Evolutionary conservation across 2,113 vertebrate species (phyloP).

Genomic region (Pionites leucogaster): DNA sequence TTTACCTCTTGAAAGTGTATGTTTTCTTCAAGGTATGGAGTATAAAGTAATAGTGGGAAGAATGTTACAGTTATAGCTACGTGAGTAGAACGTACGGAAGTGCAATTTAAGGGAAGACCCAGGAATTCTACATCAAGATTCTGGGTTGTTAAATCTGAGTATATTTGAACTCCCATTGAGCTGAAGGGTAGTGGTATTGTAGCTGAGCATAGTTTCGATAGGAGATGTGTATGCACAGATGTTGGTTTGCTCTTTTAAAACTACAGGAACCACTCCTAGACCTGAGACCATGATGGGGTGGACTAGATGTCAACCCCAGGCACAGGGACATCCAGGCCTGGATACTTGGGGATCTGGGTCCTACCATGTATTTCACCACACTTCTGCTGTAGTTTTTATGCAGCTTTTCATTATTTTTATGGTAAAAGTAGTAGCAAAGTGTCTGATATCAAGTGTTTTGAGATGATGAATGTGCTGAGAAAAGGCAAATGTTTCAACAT

Average conservation of each 20-base stretch:
- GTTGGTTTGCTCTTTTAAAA: neutral
- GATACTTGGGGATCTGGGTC: accelerated
- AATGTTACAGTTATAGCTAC: neutral
- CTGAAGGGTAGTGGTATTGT: neutral
- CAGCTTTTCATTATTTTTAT: neutral
- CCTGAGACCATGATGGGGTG: neutral
- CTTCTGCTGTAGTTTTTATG: neutral
- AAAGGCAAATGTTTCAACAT: neutral
- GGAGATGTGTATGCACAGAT: neutral
- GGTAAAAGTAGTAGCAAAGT: neutral
- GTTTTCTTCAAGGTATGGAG: neutral
- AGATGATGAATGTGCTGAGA: neutral
- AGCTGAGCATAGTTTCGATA: neutral
- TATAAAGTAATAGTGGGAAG: neutral
- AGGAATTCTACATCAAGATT: neutral
- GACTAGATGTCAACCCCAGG: neutral
- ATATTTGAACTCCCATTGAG: neutral
- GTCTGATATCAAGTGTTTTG: neutral
- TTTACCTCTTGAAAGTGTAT: neutral
- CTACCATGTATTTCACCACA: neutral
- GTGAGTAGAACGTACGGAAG: neutral
- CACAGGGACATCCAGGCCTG: neutral
- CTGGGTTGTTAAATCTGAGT: neutral
- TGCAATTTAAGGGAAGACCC: neutral
- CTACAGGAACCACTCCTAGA: neutral